phyloP scores from a whole-genome alignment of 2,797 vertebrate species.

The Brotula barbata region DNA sequence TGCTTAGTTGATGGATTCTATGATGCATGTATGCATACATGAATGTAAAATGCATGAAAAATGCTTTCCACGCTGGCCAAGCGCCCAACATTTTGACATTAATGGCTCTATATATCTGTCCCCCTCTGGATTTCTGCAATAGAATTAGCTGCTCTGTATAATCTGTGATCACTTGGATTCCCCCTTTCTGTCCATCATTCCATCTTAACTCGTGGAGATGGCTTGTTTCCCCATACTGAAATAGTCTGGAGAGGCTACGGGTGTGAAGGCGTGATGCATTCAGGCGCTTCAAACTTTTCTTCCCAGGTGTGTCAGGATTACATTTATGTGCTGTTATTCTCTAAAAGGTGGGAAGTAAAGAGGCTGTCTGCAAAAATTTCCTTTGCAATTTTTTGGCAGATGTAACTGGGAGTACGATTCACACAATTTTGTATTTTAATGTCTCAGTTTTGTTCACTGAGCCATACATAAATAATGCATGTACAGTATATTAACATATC shows the following conservation, averaged over 20 bases:
- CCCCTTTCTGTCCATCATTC: conserved; percentile 29
- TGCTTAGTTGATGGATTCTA: too few species aligned
- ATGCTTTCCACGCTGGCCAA: conserved; percentile 2
- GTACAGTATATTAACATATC: too few species aligned
- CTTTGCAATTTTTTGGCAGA: too few species aligned
- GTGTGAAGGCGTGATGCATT: background rate
- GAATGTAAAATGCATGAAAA: conserved; percentile 23
- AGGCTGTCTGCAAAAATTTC: too few species aligned
- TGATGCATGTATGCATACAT: conserved; percentile 3
- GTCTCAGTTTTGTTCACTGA: too few species aligned
- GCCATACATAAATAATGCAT: too few species aligned
- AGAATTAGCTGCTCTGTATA: conserved; percentile 31
- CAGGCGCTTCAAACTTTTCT: conserved; percentile 13
- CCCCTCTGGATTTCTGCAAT: conserved; percentile 27
- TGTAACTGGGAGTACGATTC: too few species aligned
- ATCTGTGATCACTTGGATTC: conserved; percentile 24
- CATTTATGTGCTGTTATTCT: conserved; percentile 1
- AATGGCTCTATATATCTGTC: conserved; percentile 41
- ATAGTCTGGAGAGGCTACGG: conserved; percentile 39
- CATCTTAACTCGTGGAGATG: conserved; percentile 28
- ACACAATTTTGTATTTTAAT: too few species aligned
- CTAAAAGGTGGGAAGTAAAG: too few species aligned
- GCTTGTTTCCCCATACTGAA: conserved; percentile 50
- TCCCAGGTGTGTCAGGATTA: conserved; percentile 21
- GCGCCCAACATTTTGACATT: conserved; percentile 26